Conservation (phyloP, 2,113 vertebrate genomes). For the Brachyhypopomus gauderio region DNA sequence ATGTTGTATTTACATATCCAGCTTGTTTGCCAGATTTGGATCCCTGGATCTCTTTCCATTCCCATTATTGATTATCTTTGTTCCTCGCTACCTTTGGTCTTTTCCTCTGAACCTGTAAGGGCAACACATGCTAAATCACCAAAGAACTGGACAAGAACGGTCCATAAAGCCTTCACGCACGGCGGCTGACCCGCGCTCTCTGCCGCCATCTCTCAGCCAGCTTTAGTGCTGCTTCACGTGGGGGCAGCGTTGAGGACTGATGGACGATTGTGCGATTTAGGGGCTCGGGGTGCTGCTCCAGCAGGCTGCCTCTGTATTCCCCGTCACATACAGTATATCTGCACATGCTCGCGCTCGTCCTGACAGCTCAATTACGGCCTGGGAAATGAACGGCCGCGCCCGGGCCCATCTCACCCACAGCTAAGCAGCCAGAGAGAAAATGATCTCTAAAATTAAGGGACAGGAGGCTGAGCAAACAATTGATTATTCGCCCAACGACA, state of each 20-base stretch:
- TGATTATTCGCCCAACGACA: slow-evolving; percentile 49
- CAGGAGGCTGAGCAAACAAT: slow-evolving; percentile 47
- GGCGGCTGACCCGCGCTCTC: slow-evolving; percentile 49
- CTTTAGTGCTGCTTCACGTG: slow-evolving; percentile 35
- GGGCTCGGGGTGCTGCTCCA: slow-evolving; percentile 18
- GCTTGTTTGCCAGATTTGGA: no score
- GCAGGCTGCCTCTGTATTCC: slow-evolving; percentile 19
- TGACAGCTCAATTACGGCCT: slow-evolving; percentile 58
- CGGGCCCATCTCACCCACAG: slow-evolving; percentile 29
- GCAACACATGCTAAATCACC: neutral
- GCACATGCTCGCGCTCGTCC: slow-evolving; percentile 39
- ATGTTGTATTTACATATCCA: no score
- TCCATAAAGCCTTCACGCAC: slow-evolving; percentile 56
- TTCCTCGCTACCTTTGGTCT: neutral
- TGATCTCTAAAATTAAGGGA: slow-evolving; percentile 56
- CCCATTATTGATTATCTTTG: neutral
- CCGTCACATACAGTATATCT: slow-evolving; percentile 48
- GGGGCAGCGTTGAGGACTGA: slow-evolving; percentile 33
- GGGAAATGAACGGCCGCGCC: slow-evolving; percentile 54
- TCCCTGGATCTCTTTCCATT: no score
- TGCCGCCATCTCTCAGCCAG: slow-evolving; percentile 40
- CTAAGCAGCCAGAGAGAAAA: slow-evolving; percentile 47
- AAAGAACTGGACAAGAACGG: neutral
- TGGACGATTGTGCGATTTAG: slow-evolving; percentile 41
- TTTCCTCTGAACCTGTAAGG: slow-evolving; percentile 11